These are phyloP conservation scores for Poicephalus gulielmi DNA, from an alignment of 2,113 vertebrate species.

Conservation along the genomic window DNA sequence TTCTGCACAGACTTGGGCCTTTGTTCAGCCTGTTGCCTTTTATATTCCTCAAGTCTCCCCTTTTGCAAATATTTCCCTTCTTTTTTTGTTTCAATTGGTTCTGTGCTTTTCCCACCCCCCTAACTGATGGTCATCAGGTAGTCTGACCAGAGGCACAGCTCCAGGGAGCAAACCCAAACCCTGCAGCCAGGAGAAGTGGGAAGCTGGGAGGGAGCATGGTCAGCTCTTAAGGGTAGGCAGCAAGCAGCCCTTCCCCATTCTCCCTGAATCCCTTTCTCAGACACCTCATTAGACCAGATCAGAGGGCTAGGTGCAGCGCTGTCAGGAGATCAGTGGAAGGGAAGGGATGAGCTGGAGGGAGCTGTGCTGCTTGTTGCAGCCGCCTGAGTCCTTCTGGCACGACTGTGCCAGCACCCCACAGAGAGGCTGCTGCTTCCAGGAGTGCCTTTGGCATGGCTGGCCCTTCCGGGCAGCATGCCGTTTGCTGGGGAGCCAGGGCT, in stretches of 20 bases:
- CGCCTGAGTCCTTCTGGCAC: background rate
- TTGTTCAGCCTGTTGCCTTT: conserved; percentile 79
- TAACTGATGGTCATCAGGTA: conserved; percentile 38
- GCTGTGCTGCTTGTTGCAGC: background rate
- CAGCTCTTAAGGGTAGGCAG: background rate
- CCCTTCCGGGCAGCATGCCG: background rate
- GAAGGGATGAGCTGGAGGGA: background rate
- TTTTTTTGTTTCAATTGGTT: background rate
- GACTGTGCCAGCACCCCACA: fast-evolving
- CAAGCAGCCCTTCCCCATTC: background rate
- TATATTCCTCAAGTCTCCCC: conserved; percentile 65
- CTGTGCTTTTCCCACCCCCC: background rate
- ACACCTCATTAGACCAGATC: background rate
- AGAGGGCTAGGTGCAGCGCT: background rate
- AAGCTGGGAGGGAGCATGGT: background rate
- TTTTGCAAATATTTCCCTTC: conserved; percentile 58
- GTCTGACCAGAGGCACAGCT: conserved; percentile 36
- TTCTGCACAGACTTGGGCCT: conserved; percentile 74
- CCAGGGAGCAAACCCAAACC: conserved; percentile 44
- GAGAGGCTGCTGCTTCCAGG: background rate
- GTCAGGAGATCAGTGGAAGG: background rate
- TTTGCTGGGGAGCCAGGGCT: conserved; percentile 51
- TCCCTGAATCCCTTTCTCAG: background rate
- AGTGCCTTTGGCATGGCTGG: background rate
- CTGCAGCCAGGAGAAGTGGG: background rate